Percentiles rank a stretch among this genome's conserved stretches.
Conservation (phyloP, 2,113 vertebrate species). For the Otis tarda region DNA sequence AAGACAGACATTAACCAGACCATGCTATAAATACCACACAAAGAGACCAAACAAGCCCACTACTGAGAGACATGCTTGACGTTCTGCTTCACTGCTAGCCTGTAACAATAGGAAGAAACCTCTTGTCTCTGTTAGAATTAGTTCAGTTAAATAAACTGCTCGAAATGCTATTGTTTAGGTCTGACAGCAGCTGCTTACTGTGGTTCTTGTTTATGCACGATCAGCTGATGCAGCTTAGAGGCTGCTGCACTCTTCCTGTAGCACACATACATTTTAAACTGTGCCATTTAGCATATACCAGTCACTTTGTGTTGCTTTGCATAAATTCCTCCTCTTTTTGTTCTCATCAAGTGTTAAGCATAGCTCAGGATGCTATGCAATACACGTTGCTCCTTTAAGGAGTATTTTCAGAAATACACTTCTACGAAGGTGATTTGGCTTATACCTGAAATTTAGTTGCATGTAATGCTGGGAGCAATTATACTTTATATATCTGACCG, state of each 20-base stretch:
- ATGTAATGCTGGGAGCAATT: background rate
- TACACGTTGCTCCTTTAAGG: background rate
- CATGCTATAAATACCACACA: conserved; percentile 87
- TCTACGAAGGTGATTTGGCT: background rate
- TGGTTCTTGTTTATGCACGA: background rate
- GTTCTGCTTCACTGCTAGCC: conserved; percentile 63
- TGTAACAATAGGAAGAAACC: conserved; percentile 67
- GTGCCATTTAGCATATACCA: background rate
- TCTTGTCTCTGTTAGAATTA: conserved; percentile 64
- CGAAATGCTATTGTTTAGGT: conserved; percentile 51
- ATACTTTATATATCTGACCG: accelerated
- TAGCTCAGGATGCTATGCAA: background rate
- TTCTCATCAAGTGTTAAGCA: background rate
- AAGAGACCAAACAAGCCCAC: conserved; percentile 79
- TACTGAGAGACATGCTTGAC: conserved; percentile 61
- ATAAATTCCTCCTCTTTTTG: background rate
- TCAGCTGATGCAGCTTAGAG: conserved; percentile 36
- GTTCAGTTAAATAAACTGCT: conserved; percentile 52
- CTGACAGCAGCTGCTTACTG: conserved; percentile 50
- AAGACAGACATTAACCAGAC: conserved; percentile 86
- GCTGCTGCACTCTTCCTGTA: background rate
- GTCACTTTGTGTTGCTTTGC: background rate
- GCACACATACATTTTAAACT: background rate
- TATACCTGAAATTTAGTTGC: background rate
- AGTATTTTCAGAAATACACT: background rate